Conservation (phyloP, 2,888 invertebrate genomes). For the Tromatobia lineatoria region DNA sequence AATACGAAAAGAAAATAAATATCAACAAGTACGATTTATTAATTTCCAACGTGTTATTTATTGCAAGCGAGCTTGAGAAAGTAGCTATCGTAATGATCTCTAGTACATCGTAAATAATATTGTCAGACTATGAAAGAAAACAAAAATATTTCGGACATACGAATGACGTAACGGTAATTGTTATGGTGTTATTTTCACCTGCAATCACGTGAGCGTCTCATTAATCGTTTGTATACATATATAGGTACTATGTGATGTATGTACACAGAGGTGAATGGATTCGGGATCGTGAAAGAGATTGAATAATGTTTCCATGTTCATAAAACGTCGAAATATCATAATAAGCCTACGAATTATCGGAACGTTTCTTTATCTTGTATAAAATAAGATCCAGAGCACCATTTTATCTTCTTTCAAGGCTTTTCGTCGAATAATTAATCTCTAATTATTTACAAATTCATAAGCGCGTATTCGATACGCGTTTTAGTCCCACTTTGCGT, state of each 20-base stretch:
- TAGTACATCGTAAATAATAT: conserved; percentile 83
- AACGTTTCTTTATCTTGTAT: conserved; percentile 78
- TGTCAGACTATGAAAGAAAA: conserved; percentile 76
- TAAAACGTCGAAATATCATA: conserved; percentile 80
- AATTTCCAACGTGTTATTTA: conserved; percentile 83
- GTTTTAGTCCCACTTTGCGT: background rate
- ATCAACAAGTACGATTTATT: conserved; percentile 8
- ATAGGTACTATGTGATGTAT: conserved; percentile 68
- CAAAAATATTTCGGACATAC: conserved; percentile 69
- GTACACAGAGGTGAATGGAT: conserved; percentile 71
- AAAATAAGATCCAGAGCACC: conserved; percentile 81
- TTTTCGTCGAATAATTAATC: conserved; percentile 27
- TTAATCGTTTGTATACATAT: conserved; percentile 43
- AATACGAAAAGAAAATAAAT: too few species aligned
- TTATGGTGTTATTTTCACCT: conserved; percentile 47
- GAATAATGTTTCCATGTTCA: conserved; percentile 74
- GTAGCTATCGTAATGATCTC: conserved; percentile 83
- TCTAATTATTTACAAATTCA: conserved; percentile 65
- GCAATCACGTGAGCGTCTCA: conserved; percentile 55
- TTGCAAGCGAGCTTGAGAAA: conserved; percentile 84
- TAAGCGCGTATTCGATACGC: conserved; percentile 55
- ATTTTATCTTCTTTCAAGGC: conserved; percentile 67
- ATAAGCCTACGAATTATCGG: conserved; percentile 77
- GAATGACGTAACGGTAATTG: conserved; percentile 64
- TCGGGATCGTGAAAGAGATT: conserved; percentile 66